Percentiles rank a stretch among this genome's conserved stretches.
These are phyloP conservation scores for Pristis pectinata DNA, from an alignment of 2,797 vertebrate species.

Conservation along the genomic window DNA sequence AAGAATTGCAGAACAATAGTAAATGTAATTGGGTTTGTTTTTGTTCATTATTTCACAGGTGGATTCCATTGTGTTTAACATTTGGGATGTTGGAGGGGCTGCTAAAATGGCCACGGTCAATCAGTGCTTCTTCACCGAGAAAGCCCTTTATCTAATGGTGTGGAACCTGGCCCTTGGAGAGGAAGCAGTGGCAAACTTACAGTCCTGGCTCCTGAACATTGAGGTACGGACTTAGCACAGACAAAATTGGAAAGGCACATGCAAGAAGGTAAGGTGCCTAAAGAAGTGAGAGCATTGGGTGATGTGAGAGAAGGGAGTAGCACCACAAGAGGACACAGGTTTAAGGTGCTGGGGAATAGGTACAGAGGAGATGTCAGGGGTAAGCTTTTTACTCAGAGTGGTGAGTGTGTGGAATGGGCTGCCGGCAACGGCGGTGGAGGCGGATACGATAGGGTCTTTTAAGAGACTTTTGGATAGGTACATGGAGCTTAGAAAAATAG, in stretches of 20 bases:
- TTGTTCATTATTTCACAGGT: constrained; percentile 62
- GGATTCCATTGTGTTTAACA: constrained; percentile 78
- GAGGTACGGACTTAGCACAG: constrained; percentile 64
- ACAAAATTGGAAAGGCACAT: not conserved
- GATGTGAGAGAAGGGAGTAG: no score
- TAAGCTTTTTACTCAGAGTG: no score
- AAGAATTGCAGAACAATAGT: not conserved
- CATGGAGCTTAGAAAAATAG: no score
- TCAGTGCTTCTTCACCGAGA: constrained; percentile 98
- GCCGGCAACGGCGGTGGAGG: no score
- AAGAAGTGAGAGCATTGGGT: no score
- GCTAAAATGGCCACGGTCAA: constrained; percentile 91
- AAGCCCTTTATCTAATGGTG: constrained; percentile 86
- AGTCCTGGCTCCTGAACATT: constrained; percentile 93
- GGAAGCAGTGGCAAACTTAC: constrained; percentile 86
- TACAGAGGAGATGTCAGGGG: no score
- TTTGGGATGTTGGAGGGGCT: constrained; percentile 90
- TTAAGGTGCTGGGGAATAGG: no score
- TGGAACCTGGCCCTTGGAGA: constrained; percentile 97
- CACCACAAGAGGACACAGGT: no score
- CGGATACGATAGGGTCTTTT: no score
- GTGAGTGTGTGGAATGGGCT: no score
- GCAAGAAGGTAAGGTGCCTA: not conserved
- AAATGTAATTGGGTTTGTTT: not conserved
- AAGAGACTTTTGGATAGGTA: no score